Evolutionary conservation across 2,113 vertebrate species (phyloP).

Genomic region (Arothron firmamentum): DNA sequence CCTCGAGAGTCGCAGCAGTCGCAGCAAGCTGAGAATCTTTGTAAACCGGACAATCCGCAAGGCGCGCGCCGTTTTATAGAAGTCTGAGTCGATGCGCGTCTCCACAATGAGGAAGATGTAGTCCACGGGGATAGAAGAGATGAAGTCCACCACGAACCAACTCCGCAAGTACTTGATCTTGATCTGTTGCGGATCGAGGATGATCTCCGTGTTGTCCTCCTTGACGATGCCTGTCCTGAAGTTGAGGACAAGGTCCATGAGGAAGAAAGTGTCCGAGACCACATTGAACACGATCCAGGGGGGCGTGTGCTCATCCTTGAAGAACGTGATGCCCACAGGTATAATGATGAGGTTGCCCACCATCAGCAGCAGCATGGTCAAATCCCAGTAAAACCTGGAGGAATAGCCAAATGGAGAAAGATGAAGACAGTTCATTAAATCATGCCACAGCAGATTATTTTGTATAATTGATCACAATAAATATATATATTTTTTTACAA

Average conservation of each 20-base stretch:
- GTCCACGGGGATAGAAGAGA: slow-evolving; percentile 98
- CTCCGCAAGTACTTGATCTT: slow-evolving; percentile 98
- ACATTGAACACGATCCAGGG: slow-evolving; percentile 99
- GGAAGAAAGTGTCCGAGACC: slow-evolving; percentile 97
- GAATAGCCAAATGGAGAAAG: slow-evolving; percentile 42
- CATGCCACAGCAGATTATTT: not conserved
- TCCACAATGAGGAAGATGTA: slow-evolving; percentile 99
- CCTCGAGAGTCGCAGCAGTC: slow-evolving; percentile 90
- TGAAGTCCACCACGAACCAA: slow-evolving; percentile 99
- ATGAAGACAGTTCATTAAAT: not conserved
- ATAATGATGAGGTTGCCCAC: slow-evolving; percentile 99
- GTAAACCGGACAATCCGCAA: slow-evolving; percentile 97
- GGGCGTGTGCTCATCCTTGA: slow-evolving; percentile 97
- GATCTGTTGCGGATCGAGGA: slow-evolving; percentile 93
- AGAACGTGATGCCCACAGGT: slow-evolving; percentile 98
- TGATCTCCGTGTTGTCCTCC: slow-evolving; percentile 98
- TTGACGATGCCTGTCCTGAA: slow-evolving; percentile 98
- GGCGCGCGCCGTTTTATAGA: slow-evolving; percentile 96
- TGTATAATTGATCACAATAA: no score
- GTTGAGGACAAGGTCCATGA: slow-evolving; percentile 98
- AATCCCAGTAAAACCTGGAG: slow-evolving; percentile 97
- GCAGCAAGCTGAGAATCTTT: slow-evolving; percentile 95
- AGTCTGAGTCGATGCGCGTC: slow-evolving; percentile 96
- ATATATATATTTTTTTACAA: no score
- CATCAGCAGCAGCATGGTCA: slow-evolving; percentile 98